Evolutionary conservation across 1,140 invertebrate genomes (phyloP).

Genomic region (Solenopsis fugax): DNA sequence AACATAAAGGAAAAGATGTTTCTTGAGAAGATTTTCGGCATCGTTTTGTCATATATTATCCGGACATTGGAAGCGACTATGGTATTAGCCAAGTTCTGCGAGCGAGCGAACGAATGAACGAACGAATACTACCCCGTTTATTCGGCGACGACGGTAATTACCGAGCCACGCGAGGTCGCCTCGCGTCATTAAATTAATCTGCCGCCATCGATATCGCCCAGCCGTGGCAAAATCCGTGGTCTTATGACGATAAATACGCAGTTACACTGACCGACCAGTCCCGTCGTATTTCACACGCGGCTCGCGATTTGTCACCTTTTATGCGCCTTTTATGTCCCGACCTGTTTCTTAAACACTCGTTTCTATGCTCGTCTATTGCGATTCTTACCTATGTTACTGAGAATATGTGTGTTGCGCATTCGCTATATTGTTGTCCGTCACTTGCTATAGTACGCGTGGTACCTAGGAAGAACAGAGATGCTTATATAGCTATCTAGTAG

Average conservation of each 20-base stretch:
- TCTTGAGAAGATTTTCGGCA: slow-evolving; percentile 25
- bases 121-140: slow-evolving; percentile 49
- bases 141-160: slow-evolving; percentile 57
- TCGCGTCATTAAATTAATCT: slow-evolving; percentile 68
- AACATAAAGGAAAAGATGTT: neutral
- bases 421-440: slow-evolving; percentile 23
- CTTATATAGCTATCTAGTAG: slow-evolving; percentile 57
- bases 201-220: slow-evolving; percentile 54
- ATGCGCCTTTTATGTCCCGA: slow-evolving; percentile 15
- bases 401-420: slow-evolving; percentile 21
- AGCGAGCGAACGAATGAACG: neutral
- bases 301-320: slow-evolving; percentile 37
- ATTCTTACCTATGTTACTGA: neutral
- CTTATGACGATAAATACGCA: slow-evolving; percentile 47
- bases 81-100: slow-evolving; percentile 33
- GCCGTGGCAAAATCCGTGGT: slow-evolving; percentile 44
- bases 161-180: slow-evolving; percentile 26
- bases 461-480: slow-evolving; percentile 19
- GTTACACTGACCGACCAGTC: slow-evolving; percentile 13
- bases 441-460: neutral
- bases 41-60: slow-evolving; percentile 39
- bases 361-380: slow-evolving; percentile 25
- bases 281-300: slow-evolving; percentile 35
- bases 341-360: slow-evolving; percentile 48
- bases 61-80: neutral